Evolutionary conservation across 2,113 vertebrate genomes (phyloP).

Genomic region (Onychorhynchus coronatus): DNA sequence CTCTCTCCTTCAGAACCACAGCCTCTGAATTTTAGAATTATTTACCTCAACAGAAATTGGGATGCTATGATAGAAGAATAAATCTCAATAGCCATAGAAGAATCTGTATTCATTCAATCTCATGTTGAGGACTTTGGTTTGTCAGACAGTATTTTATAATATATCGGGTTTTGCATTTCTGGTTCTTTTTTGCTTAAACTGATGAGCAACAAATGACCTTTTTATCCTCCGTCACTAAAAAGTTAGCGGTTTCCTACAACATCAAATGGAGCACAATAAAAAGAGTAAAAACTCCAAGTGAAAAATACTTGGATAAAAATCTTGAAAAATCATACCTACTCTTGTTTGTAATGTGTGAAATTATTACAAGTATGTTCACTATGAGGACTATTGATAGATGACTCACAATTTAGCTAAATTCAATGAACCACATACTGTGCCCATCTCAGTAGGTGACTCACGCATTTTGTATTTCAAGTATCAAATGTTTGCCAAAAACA

Average conservation of each 20-base stretch:
- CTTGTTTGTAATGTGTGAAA: conserved; percentile 77
- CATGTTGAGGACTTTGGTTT: conserved; percentile 6
- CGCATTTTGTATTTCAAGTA: conserved; percentile 83
- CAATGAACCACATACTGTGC: conserved; percentile 82
- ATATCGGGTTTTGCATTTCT: background rate
- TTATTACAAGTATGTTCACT: conserved; percentile 81
- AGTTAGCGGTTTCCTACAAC: conserved; percentile 51
- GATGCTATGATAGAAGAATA: background rate
- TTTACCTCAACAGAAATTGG: background rate
- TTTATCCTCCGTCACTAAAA: background rate
- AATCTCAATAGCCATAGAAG: background rate
- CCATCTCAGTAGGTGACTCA: conserved; percentile 79
- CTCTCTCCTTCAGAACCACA: background rate
- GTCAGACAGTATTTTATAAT: background rate
- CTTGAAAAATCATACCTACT: conserved; percentile 77
- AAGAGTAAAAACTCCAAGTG: conserved; percentile 51
- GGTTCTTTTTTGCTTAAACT: conserved; percentile 25
- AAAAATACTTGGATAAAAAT: conserved; percentile 67
- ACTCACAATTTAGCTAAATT: conserved; percentile 84
- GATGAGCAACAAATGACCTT: background rate
- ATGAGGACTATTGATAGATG: conserved; percentile 78
- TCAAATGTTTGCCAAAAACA: conserved; percentile 83
- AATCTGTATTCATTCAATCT: background rate
- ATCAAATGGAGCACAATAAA: conserved; percentile 40
- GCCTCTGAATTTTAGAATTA: conserved; percentile 5